Evolutionary conservation across 2,797 vertebrate genomes (phyloP).

Genomic region (Lemur catta): DNA sequence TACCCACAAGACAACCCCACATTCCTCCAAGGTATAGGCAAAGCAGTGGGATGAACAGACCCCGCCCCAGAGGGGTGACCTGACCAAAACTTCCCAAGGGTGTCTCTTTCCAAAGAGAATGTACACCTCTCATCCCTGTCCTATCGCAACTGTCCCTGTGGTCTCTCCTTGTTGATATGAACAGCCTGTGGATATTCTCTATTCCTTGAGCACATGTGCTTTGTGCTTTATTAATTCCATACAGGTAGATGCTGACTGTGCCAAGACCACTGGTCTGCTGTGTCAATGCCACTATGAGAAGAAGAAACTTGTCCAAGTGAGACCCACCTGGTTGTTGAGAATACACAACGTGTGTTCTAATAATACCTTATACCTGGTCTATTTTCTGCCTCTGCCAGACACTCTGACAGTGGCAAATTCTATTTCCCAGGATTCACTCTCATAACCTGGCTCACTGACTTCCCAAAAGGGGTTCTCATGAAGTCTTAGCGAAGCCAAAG

Average conservation of each 20-base stretch:
- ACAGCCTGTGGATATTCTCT: background rate
- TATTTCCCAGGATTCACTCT: background rate
- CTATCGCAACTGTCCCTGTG: background rate
- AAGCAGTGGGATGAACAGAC: background rate
- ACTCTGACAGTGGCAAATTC: background rate
- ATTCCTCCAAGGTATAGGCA: background rate
- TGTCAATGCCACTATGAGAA: background rate
- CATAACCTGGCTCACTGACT: background rate
- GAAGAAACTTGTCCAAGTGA: background rate
- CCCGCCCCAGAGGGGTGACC: background rate
- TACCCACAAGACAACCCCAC: background rate
- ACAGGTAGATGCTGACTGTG: background rate
- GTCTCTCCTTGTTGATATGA: background rate
- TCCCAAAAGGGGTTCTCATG: background rate
- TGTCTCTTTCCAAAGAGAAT: background rate
- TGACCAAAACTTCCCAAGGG: background rate
- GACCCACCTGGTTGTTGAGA: background rate
- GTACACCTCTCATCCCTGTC: background rate
- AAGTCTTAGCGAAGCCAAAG: background rate
- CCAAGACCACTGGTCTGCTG: background rate
- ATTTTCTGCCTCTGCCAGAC: background rate
- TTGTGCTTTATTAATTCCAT: background rate
- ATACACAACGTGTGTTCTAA: background rate
- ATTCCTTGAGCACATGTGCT: background rate
- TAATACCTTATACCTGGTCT: background rate